Evolutionary conservation across 2,888 invertebrate species (phyloP).

Genomic region (Leucophenga montana): DNA sequence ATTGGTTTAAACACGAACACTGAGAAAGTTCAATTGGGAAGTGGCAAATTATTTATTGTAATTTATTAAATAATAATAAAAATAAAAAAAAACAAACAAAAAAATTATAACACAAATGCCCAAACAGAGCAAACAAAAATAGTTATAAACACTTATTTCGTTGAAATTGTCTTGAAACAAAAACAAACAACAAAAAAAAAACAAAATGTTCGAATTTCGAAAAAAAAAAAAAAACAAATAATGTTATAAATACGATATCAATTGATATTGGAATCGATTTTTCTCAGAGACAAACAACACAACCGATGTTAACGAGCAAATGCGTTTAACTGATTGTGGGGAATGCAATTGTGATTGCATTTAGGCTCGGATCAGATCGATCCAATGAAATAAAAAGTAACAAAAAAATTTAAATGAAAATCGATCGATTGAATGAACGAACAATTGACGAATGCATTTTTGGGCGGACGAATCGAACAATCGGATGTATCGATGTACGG

Average conservation of each 20-base stretch:
- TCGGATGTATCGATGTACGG: constrained; percentile 18
- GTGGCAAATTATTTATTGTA: constrained; percentile 15
- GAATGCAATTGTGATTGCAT: constrained; percentile 62
- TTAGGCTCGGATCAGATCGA: constrained; percentile 57
- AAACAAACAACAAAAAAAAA: not conserved
- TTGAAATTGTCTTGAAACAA: not conserved
- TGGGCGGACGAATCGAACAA: not conserved
- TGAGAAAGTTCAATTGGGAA: constrained; percentile 9
- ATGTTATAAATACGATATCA: not conserved
- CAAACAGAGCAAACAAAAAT: not conserved
- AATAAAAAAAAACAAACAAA: constrained; percentile 26
- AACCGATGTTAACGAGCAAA: constrained; percentile 69
- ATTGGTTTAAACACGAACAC: constrained; percentile 36
- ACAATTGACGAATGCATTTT: constrained; percentile 26
- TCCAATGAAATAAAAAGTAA: too few relatives aligned
- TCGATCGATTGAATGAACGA: not conserved
- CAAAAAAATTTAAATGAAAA: too few relatives aligned
- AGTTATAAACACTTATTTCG: too few relatives aligned
- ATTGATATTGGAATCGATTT: not conserved
- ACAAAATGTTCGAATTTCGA: not conserved
- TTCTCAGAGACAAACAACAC: constrained; percentile 46
- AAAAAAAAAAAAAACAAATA: not conserved
- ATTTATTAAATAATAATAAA: constrained; percentile 25
- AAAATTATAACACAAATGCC: not conserved
- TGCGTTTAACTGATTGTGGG: constrained; percentile 68